Evolutionary conservation across 53 echinoderm and acorn worm genomes (phyloP).

Genomic region (Henricia sp.): DNA sequence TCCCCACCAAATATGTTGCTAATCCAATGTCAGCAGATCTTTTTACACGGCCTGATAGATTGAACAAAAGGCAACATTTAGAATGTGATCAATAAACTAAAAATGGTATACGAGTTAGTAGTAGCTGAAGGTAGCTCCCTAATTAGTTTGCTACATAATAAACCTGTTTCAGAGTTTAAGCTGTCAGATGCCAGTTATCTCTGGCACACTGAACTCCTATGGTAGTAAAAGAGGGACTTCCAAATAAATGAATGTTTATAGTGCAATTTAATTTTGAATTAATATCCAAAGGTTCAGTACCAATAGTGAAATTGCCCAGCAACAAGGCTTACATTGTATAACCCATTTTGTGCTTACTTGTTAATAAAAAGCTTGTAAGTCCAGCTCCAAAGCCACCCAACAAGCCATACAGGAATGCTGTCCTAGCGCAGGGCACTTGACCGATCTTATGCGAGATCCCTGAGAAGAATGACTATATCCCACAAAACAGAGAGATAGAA

Average conservation of each 20-base stretch:
- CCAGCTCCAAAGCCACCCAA: constrained; percentile 81
- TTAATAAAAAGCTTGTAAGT: constrained; percentile 73
- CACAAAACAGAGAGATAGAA: constrained; percentile 1
- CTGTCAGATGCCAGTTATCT: neutral
- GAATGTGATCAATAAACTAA: neutral
- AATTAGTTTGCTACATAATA: too few relatives aligned
- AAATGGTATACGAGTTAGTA: too few relatives aligned
- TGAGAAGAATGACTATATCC: constrained; percentile 32
- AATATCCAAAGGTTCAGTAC: neutral
- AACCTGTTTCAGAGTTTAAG: too few relatives aligned
- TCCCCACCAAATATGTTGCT: constrained; percentile 62
- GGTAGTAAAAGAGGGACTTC: too few relatives aligned
- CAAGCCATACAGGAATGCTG: constrained; percentile 85
- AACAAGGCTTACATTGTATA: too few relatives aligned
- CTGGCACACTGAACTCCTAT: too few relatives aligned
- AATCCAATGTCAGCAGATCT: constrained; percentile 83
- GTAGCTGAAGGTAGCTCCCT: too few relatives aligned
- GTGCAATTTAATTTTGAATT: neutral
- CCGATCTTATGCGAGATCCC: constrained; percentile 21
- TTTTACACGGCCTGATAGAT: constrained; percentile 76
- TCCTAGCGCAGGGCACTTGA: constrained; percentile 81
- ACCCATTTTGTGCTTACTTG: constrained; percentile 71
- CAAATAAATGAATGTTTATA: too few relatives aligned
- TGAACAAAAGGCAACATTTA: neutral
- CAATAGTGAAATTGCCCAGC: neutral